These are phyloP conservation scores for Melieria picta DNA, from an alignment of 2,888 invertebrate species.

Conservation along the genomic window DNA sequence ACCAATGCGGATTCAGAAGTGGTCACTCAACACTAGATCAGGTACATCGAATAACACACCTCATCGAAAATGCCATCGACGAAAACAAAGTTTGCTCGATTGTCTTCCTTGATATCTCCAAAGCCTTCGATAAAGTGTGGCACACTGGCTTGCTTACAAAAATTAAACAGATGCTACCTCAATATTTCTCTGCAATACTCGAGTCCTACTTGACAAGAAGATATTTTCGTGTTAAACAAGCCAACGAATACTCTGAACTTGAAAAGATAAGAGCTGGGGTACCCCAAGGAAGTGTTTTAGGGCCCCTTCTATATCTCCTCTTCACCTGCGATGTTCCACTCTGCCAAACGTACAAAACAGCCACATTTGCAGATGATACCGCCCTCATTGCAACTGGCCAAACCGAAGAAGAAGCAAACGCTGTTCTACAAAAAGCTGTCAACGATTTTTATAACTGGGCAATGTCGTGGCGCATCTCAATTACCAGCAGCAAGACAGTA, in stretches of 20 bases:
- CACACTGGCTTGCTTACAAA: too few relatives aligned
- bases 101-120: conserved; percentile 32
- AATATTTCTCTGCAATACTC: background rate
- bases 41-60: conserved; percentile 23
- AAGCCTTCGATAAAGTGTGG: background rate
- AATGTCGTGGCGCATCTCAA: background rate
- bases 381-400: background rate
- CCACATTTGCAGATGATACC: conserved; percentile 9
- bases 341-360: background rate
- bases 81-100: conserved; percentile 25
- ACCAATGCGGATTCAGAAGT: conserved; percentile 34
- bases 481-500: background rate
- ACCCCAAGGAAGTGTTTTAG: conserved; percentile 7
- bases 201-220: background rate
- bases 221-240: background rate
- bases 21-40: conserved; percentile 32
- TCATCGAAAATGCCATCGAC: conserved; percentile 20
- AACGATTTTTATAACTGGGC: background rate
- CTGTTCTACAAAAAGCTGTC: background rate
- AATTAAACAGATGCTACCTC: too few relatives aligned
- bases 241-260: background rate
- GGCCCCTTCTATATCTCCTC: conserved; percentile 2
- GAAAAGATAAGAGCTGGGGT: conserved; percentile 6
- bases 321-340: background rate
- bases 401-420: background rate